Evolutionary conservation across 2,113 vertebrate species (phyloP).

Genomic region (Emydocephalus ijimae): DNA sequence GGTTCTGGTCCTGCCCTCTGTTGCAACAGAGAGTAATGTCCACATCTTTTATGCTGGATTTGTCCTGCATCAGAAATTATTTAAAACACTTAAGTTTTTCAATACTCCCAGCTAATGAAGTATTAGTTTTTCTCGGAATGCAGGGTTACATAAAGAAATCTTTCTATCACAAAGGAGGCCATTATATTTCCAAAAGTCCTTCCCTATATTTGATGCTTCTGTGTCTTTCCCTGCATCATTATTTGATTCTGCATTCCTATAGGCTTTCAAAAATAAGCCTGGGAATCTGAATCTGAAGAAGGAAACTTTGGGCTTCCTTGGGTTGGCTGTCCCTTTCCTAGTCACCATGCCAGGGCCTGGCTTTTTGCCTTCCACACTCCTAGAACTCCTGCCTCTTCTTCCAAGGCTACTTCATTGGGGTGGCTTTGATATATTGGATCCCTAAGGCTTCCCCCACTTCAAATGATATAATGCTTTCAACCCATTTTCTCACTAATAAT

Average conservation of each 20-base stretch:
- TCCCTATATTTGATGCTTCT: background rate
- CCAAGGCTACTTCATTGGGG: background rate
- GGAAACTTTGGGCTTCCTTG: background rate
- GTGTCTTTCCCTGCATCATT: background rate
- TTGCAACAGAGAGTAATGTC: background rate
- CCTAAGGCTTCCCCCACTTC: background rate
- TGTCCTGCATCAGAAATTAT: background rate
- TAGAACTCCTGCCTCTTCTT: background rate
- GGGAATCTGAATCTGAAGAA: background rate
- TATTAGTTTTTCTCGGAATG: background rate
- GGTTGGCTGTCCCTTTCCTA: background rate
- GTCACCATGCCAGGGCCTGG: background rate
- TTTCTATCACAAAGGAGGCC: background rate
- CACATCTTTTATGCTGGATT: background rate
- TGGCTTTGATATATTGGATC: background rate
- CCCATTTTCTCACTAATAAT: background rate
- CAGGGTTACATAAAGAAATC: background rate
- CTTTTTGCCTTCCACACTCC: background rate
- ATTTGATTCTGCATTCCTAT: background rate
- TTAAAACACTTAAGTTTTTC: background rate
- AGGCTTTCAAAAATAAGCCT: background rate
- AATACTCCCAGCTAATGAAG: background rate
- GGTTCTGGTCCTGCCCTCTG: background rate
- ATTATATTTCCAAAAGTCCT: background rate
- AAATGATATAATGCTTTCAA: background rate